Conservation (phyloP, 2,797 vertebrate species). For the Cossypha niveicapilla region DNA sequence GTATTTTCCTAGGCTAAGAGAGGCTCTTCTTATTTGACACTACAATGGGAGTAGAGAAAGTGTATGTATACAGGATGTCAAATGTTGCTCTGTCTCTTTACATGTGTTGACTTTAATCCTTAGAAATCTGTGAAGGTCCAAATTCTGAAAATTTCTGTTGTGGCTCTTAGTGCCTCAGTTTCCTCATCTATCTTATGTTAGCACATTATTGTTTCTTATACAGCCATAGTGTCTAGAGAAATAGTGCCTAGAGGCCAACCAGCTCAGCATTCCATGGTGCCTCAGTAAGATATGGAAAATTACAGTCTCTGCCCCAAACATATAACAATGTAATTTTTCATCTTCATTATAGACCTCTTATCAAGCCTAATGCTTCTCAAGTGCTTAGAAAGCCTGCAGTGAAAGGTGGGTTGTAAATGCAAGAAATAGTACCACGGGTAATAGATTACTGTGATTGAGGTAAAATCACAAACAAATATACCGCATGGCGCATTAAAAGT, state of each 20-base stretch:
- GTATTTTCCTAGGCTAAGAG: background rate
- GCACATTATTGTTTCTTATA: background rate
- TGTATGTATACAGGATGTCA: background rate
- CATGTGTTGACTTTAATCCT: background rate
- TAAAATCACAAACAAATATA: conserved; percentile 45
- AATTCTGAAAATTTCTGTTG: background rate
- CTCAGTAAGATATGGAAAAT: conserved; percentile 16
- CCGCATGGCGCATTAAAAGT: background rate
- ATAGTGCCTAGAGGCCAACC: background rate
- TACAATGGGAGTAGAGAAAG: background rate
- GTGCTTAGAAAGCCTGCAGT: conserved; percentile 48
- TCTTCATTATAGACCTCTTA: conserved; percentile 33
- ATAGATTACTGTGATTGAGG: conserved; percentile 17
- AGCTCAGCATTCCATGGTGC: background rate
- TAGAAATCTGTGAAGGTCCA: background rate
- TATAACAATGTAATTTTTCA: conserved; percentile 6
- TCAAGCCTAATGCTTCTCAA: conserved; percentile 46
- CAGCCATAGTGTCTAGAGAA: background rate
- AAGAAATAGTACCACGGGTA: conserved; percentile 24
- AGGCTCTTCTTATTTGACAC: background rate
- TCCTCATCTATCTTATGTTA: background rate
- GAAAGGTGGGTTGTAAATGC: conserved; percentile 51
- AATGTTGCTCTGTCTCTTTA: background rate
- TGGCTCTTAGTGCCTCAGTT: background rate
- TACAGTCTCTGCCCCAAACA: background rate